Conservation (phyloP, 2,113 vertebrate genomes). For the Natator depressus region DNA sequence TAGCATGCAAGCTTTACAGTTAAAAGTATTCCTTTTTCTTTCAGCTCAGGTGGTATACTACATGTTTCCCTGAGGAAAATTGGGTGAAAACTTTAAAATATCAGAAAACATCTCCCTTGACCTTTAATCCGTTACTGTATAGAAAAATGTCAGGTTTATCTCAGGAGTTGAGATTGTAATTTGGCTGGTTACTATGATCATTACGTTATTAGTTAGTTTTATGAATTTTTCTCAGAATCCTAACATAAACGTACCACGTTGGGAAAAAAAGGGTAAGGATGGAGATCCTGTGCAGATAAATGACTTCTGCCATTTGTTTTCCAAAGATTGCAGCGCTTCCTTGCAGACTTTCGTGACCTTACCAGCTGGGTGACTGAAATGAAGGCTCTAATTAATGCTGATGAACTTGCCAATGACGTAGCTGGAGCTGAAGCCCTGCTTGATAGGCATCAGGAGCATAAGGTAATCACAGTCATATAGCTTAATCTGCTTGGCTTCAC, state of each 20-base stretch:
- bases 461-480: constrained; percentile 76
- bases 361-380: constrained; percentile 99
- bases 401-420: constrained; percentile 97
- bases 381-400: constrained; percentile 98
- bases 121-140: not conserved
- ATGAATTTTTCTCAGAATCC: not conserved
- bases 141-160: not conserved
- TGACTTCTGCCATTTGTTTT: not conserved
- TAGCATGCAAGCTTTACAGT: not conserved
- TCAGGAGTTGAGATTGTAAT: not conserved
- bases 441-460: constrained; percentile 97
- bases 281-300: not conserved
- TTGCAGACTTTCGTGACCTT: constrained; percentile 96
- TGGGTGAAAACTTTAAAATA: not conserved
- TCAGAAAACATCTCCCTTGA: not conserved
- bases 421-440: constrained; percentile 96
- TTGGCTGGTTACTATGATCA: not conserved
- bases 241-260: not conserved
- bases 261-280: not conserved
- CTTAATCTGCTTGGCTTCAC: not conserved
- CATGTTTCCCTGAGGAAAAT: not conserved
- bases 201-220: not conserved
- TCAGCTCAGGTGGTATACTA: not conserved
- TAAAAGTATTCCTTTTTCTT: not conserved
- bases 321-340: constrained; percentile 93